Base-by-base conservation (phyloP, 2,113 vertebrate genomes). In the Delphinus delphis region DNA sequence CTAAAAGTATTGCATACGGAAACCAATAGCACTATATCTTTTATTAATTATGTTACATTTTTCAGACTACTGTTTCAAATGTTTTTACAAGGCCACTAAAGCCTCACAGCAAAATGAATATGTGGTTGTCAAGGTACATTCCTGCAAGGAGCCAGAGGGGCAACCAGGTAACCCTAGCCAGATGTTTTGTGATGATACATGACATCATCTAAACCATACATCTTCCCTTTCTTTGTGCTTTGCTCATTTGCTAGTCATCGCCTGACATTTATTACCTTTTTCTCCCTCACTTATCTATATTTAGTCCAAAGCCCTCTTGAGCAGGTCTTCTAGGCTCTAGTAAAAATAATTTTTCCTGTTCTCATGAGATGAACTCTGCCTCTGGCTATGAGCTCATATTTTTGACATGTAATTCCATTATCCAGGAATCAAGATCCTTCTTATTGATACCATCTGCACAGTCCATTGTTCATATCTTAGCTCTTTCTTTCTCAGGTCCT, bases 401-500 rank as follows among this genome's bases (percentile, higher is more conserved):
- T 96, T 88, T 96, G 92, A 81, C 58, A 71, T 83, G 44, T 63
- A 79, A 76, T 96, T 95, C 86, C 73, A 53, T 95, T 95, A 50
- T 58, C n/a, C 31, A 73, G 50, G 12, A 85, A 60, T 91, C 73
- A 87, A 53, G 73, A 62, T 71, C 26, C 36, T 63, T 2, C 68
- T 89, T 94, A 93, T 94, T 88, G 95, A 85, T 93, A 28, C 81
- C 91, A 94, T 93, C 77, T 97, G 81, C 12, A 6, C 41, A 88
- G 67, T 10, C 17, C n/a, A 53, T 77, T 36, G 76, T 88, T 94
- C 60, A 65, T 21, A 18, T 88, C 28, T 76, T 77, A 90, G 60
- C 23, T 71, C 62, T 82, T 91, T 74, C 36, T 83, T 50, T 62
- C 63, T 92, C 47, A 89, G 68, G 28, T 68, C 55, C 26, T 94